Percentiles rank a stretch among this genome's conserved stretches.
These are phyloP conservation scores for Thymallus thymallus DNA, from an alignment of 2,113 vertebrate genomes.

Conservation along the genomic window DNA sequence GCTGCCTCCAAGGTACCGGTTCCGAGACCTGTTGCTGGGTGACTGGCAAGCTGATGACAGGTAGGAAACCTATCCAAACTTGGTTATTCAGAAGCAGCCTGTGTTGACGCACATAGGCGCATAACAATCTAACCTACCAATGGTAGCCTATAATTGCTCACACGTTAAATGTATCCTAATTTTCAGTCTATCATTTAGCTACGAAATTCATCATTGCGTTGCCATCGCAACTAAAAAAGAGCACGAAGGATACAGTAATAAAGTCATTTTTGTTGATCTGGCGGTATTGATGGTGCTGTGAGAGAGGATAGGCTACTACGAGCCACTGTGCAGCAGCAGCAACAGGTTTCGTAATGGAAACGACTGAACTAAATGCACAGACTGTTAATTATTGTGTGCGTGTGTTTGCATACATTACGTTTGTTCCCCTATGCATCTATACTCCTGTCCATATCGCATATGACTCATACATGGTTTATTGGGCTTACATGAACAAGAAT, in stretches of 20 bases:
- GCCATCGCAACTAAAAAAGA: neutral
- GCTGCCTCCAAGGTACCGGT: constrained; percentile 82
- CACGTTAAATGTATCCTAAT: too few relatives aligned
- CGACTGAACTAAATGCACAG: neutral
- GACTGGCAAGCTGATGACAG: constrained; percentile 84
- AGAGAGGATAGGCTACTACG: neutral
- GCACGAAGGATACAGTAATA: neutral
- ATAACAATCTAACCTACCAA: neutral
- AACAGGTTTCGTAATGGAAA: neutral
- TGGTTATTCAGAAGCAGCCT: neutral
- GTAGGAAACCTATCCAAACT: constrained; percentile 57
- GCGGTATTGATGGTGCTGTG: constrained; percentile 1
- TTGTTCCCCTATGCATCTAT: neutral
- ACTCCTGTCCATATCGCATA: neutral
- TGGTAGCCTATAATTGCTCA: neutral
- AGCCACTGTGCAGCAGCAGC: neutral
- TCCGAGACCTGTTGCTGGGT: constrained; percentile 85
- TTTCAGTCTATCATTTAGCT: neutral
- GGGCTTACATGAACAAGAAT: too few relatives aligned
- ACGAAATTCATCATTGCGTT: neutral
- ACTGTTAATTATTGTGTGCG: too few relatives aligned
- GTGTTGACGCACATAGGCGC: too few relatives aligned
- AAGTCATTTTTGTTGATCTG: constrained; percentile 17
- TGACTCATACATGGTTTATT: too few relatives aligned
- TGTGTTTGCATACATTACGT: too few relatives aligned